A percentile compares a stretch with the other conserved stretches of the same genome.
Evolutionary conservation across 2,888 invertebrate genomes (phyloP).

Genomic region (Philopedon plagiatum): DNA sequence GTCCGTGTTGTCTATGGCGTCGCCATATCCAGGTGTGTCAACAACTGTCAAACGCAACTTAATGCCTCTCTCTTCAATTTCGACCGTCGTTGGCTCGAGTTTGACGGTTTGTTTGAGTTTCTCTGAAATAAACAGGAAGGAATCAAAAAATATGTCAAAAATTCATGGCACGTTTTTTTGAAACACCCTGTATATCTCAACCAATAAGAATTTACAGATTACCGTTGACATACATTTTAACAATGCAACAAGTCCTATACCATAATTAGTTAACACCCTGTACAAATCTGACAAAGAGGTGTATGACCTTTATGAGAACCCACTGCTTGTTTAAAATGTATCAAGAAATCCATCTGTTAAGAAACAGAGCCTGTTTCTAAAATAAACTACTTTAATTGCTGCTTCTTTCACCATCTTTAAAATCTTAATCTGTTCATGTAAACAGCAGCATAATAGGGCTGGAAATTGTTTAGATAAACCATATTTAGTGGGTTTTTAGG

Average conservation of each 20-base stretch:
- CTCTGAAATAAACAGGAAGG: constrained; percentile 71
- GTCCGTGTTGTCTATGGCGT: constrained; percentile 94
- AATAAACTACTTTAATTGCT: background rate
- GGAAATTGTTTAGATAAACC: constrained; percentile 6
- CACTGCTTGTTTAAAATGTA: background rate
- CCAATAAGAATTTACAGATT: no score
- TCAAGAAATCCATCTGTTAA: background rate
- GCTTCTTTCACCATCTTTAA: background rate
- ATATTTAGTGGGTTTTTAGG: background rate
- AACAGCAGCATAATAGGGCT: background rate
- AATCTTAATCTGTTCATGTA: constrained; percentile 2
- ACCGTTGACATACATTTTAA: no score
- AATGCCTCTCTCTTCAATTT: constrained; percentile 96
- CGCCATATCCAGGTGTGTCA: constrained; percentile 96
- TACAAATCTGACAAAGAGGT: background rate
- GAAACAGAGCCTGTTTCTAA: constrained; percentile 8
- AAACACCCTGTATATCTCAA: no score
- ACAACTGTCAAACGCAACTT: constrained; percentile 94
- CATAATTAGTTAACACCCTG: background rate
- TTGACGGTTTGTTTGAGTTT: constrained; percentile 94
- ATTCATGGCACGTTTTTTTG: no score
- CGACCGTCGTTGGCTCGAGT: constrained; percentile 94
- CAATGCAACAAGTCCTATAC: no score
- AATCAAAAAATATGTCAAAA: no score
- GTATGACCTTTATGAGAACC: background rate